Percentiles rank a stretch among this genome's conserved stretches.
These are phyloP conservation scores for Chaenogobius annularis DNA, from an alignment of 2,113 vertebrate genomes.

Conservation along the genomic window DNA sequence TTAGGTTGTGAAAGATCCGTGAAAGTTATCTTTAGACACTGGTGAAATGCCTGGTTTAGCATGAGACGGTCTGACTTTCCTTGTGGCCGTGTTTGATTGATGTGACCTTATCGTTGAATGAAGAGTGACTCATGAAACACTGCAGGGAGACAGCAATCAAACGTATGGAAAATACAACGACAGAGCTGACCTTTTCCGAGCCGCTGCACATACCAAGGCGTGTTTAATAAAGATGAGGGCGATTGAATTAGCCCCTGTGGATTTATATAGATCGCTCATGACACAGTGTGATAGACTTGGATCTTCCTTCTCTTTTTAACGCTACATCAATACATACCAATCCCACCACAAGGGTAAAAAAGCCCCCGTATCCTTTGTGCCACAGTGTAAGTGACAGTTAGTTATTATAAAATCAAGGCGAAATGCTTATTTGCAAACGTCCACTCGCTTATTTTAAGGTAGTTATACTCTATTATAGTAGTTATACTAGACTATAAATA, in stretches of 20 bases:
- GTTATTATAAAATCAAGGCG: no score
- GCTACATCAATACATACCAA: not conserved
- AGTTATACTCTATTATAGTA: no score
- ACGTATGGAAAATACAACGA: constrained; percentile 6
- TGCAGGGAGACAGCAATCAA: constrained; percentile 4
- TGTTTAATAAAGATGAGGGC: constrained; percentile 12
- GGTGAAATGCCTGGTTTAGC: not conserved
- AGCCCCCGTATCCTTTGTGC: not conserved
- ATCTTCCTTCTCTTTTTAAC: not conserved
- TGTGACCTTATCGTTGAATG: constrained; percentile 6
- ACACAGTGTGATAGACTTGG: not conserved
- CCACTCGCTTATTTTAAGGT: no score
- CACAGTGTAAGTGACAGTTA: not conserved
- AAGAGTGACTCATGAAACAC: constrained; percentile 8
- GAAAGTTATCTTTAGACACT: not conserved
- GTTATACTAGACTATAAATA: no score
- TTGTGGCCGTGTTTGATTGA: not conserved
- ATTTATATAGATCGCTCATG: constrained; percentile 9
- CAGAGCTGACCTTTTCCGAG: constrained; percentile 1
- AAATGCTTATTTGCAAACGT: no score
- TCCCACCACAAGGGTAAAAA: not conserved
- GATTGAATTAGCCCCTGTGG: not conserved
- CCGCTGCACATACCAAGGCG: not conserved
- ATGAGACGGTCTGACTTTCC: not conserved
- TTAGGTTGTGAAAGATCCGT: no score